Conservation (phyloP, 2,797 vertebrate species). For the Naso thynnoides region DNA sequence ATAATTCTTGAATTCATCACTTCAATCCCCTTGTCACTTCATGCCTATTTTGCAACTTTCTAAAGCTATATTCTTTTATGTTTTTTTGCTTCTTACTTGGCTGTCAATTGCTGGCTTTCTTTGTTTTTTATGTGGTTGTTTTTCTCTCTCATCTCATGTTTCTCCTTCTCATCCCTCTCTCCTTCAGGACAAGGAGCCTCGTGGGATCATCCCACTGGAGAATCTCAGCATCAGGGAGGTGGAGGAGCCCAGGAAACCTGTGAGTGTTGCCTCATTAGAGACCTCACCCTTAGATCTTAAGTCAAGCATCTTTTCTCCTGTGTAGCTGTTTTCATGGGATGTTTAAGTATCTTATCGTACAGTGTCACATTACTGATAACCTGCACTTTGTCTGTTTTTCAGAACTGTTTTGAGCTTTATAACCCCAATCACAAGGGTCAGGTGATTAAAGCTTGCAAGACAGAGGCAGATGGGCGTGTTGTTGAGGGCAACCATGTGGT, state of each 20-base stretch:
- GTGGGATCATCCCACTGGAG: slow-evolving; percentile 96
- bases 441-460: slow-evolving; percentile 98
- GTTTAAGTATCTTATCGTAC: slow-evolving; percentile 24
- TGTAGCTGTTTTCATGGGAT: neutral
- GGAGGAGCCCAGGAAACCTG: slow-evolving; percentile 96
- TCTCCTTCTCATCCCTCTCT: slow-evolving; percentile 35
- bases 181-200: slow-evolving; percentile 94
- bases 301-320: neutral
- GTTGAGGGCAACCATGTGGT: slow-evolving; percentile 98
- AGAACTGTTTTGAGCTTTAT: slow-evolving; percentile 99
- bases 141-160: slow-evolving; percentile 28
- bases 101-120: neutral
- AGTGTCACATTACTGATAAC: neutral
- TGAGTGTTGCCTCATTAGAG: slow-evolving; percentile 78
- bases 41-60: neutral
- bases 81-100: slow-evolving; percentile 3
- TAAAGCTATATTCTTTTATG: neutral
- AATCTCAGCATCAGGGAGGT: slow-evolving; percentile 98
- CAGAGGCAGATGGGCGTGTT: slow-evolving; percentile 95
- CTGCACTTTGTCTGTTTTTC: slow-evolving; percentile 20
- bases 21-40: neutral
- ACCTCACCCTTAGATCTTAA: slow-evolving; percentile 12
- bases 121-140: slow-evolving; percentile 24
- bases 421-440: slow-evolving; percentile 98
- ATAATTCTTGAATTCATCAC: neutral